phyloP scores from a whole-genome alignment of 1,140 invertebrate genomes.

The Fopius arisanus region DNA sequence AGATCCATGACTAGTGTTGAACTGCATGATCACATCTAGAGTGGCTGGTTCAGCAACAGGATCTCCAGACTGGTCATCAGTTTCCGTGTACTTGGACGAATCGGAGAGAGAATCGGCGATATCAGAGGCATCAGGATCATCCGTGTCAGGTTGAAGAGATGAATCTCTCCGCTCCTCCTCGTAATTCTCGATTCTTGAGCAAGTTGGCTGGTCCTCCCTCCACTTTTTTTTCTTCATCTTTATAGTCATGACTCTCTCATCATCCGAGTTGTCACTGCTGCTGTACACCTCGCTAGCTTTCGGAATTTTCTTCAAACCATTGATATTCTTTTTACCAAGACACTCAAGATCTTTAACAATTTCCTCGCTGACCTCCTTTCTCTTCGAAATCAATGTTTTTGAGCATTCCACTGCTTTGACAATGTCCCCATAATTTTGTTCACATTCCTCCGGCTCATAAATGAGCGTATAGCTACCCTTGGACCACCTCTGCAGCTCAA shows the following conservation, averaged over 20 bases:
- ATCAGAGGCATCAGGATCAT: conserved; percentile 50
- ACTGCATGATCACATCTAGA: conserved; percentile 59
- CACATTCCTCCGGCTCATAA: conserved; percentile 33
- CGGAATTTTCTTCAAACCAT: too few relatives aligned
- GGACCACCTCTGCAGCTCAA: conserved; percentile 74
- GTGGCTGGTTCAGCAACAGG: conserved; percentile 32
- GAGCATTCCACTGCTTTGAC: not conserved
- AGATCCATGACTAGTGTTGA: conserved; percentile 41
- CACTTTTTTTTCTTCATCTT: too few relatives aligned
- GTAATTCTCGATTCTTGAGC: too few relatives aligned
- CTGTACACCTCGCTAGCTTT: too few relatives aligned
- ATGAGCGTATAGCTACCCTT: conserved; percentile 71
- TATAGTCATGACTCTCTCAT: too few relatives aligned
- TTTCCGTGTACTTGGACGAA: conserved; percentile 16
- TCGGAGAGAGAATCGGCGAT: conserved; percentile 46
- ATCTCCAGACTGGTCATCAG: conserved; percentile 14
- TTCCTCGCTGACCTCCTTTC: too few relatives aligned
- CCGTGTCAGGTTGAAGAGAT: conserved; percentile 24
- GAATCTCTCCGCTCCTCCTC: too few relatives aligned
- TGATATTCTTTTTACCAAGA: too few relatives aligned
- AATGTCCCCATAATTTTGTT: conserved; percentile 25
- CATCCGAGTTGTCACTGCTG: too few relatives aligned
- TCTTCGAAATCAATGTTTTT: too few relatives aligned
- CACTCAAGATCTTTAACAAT: too few relatives aligned
- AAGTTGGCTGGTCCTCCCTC: too few relatives aligned